A percentile compares a stretch with the other conserved stretches of the same genome.
These are phyloP conservation scores for Discoglossus pictus DNA, from an alignment of 2,797 vertebrate genomes.

Conservation along the genomic window DNA sequence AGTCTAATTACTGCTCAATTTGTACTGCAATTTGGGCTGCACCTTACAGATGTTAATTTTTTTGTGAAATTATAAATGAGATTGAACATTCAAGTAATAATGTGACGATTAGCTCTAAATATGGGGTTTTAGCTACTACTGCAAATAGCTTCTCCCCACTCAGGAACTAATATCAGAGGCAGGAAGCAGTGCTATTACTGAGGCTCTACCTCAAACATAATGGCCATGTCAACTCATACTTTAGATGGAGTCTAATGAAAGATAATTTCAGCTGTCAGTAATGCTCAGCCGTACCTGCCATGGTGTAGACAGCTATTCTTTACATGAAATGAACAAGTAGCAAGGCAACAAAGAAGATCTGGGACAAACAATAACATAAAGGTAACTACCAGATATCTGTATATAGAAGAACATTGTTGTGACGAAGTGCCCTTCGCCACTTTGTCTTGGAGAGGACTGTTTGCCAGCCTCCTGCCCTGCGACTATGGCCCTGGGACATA, in stretches of 20 bases:
- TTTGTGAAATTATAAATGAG: not conserved
- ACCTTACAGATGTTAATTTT: not conserved
- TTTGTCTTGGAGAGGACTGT: too few species aligned
- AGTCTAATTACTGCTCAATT: too few species aligned
- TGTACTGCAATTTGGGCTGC: not conserved
- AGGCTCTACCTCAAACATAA: conserved; percentile 51
- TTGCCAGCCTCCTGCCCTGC: too few species aligned
- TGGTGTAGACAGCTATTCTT: conserved; percentile 52
- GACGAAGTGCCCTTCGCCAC: too few species aligned
- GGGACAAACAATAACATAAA: too few species aligned
- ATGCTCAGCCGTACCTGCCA: conserved; percentile 24
- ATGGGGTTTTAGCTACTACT: too few species aligned
- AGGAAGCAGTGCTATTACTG: conserved; percentile 53
- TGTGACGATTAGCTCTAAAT: not conserved
- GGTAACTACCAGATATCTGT: too few species aligned
- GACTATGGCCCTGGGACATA: too few species aligned
- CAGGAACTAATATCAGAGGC: too few species aligned
- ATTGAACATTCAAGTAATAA: not conserved
- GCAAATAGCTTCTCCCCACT: too few species aligned
- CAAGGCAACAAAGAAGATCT: conserved; percentile 63
- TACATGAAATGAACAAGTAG: conserved; percentile 57
- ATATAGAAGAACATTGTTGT: too few species aligned
- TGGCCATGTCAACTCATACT: conserved; percentile 47
- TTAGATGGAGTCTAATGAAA: conserved; percentile 60
- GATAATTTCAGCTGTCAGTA: conserved; percentile 54